Evolutionary conservation across 2,888 invertebrate genomes (phyloP).

Genomic region (Steromphala cineraria): DNA sequence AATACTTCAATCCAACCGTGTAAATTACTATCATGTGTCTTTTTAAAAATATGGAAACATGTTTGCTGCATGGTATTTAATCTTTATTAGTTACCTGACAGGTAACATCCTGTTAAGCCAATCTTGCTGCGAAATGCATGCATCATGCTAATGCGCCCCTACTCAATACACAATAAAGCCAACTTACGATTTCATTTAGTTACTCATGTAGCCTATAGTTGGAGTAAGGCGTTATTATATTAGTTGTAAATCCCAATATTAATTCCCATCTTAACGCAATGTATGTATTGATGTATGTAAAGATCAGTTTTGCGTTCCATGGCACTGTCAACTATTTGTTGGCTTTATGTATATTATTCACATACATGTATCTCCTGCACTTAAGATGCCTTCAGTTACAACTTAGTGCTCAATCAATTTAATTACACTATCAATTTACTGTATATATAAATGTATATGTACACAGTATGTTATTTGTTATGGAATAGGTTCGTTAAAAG

Average conservation of each 20-base stretch:
- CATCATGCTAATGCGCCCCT: constrained; percentile 22
- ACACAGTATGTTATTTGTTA: no score
- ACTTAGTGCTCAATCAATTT: no score
- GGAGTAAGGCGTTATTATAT: constrained; percentile 32
- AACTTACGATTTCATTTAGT: constrained; percentile 24
- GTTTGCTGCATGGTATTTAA: constrained; percentile 26
- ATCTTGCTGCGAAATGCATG: constrained; percentile 33
- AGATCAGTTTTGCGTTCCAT: no score
- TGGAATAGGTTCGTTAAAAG: no score
- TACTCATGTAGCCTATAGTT: constrained; percentile 34
- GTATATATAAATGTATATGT: no score
- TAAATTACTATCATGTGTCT: constrained; percentile 26
- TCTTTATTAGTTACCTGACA: constrained; percentile 22
- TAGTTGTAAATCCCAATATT: constrained; percentile 34
- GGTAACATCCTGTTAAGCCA: constrained; percentile 30
- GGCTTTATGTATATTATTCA: no score
- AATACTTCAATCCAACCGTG: constrained; percentile 1
- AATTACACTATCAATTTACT: no score
- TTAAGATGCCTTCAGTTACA: no score
- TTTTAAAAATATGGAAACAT: constrained; percentile 30
- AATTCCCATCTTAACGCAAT: constrained; percentile 32
- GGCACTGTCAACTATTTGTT: no score
- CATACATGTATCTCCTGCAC: no score
- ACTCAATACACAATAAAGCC: constrained; percentile 21
- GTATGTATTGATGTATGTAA: no score